These are phyloP conservation scores for Laticauda laticaudata DNA, from an alignment of 2,113 vertebrate species.

Conservation along the genomic window DNA sequence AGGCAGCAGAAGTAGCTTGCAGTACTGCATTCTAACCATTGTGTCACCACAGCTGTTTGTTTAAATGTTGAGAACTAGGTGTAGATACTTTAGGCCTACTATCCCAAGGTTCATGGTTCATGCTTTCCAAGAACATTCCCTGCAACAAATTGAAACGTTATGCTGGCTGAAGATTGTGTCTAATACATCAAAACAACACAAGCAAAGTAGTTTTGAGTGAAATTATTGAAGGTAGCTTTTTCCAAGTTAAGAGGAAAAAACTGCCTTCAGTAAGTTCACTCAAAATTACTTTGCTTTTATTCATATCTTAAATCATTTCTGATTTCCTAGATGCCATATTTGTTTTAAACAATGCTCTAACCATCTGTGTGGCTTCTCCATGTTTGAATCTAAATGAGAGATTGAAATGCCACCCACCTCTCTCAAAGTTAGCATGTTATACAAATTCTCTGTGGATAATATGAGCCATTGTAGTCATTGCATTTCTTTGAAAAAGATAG, in stretches of 20 bases:
- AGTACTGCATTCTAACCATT: too few relatives aligned
- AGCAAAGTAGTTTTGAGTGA: too few relatives aligned
- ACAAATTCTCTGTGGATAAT: slow-evolving; percentile 67
- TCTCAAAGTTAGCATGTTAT: slow-evolving; percentile 73
- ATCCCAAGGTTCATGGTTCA: not conserved
- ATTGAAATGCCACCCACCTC: slow-evolving; percentile 83
- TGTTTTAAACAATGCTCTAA: slow-evolving; percentile 79
- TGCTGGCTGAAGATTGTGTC: not conserved
- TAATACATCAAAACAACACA: slow-evolving; percentile 3
- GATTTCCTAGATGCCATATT: slow-evolving; percentile 77
- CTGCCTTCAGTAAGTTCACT: not conserved
- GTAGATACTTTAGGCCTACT: not conserved
- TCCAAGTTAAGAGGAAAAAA: not conserved
- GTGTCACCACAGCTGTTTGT: not conserved
- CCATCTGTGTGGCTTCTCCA: slow-evolving; percentile 78
- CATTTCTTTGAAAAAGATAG: slow-evolving; percentile 63
- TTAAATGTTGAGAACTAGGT: not conserved
- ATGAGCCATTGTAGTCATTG: slow-evolving; percentile 7
- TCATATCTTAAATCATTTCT: slow-evolving; percentile 56
- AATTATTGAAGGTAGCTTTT: too few relatives aligned
- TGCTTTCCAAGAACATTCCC: not conserved
- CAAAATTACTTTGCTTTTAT: slow-evolving; percentile 27
- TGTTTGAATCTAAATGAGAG: slow-evolving; percentile 78
- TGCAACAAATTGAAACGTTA: not conserved
- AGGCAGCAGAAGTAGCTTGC: too few relatives aligned